These are phyloP conservation scores for Cossypha polioptera DNA, from an alignment of 2,797 vertebrate species.

Conservation along the genomic window DNA sequence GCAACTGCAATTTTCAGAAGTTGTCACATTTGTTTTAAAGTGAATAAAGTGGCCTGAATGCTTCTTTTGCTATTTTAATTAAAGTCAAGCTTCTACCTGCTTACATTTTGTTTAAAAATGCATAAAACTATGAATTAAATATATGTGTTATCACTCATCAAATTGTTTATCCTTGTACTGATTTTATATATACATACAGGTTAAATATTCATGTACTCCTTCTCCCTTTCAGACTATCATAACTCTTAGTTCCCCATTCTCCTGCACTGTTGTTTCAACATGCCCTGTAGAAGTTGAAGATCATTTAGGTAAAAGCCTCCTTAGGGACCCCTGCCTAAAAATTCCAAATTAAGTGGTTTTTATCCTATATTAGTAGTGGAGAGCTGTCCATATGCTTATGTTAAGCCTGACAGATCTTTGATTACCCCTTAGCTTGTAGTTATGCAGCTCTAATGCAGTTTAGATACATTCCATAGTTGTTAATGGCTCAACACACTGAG, in stretches of 20 bases:
- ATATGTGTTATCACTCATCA: constrained; percentile 27
- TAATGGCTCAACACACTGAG: constrained; percentile 66
- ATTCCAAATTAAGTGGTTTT: constrained; percentile 47
- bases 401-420: constrained; percentile 73
- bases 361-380: background rate
- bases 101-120: constrained; percentile 43
- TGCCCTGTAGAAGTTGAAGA: constrained; percentile 45
- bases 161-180: constrained; percentile 27
- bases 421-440: constrained; percentile 67
- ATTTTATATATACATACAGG: constrained; percentile 30
- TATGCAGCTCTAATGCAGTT: constrained; percentile 45
- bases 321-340: constrained; percentile 37
- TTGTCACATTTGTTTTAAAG: constrained; percentile 6
- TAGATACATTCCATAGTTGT: constrained; percentile 45
- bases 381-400: constrained; percentile 67
- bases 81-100: background rate
- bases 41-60: constrained; percentile 19
- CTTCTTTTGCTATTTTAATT: constrained; percentile 56
- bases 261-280: background rate
- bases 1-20: background rate
- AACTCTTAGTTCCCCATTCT: background rate
- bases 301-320: constrained; percentile 45
- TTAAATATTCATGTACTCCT: constrained; percentile 46
- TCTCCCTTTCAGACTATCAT: constrained; percentile 1
- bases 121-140: constrained; percentile 65